Evolutionary conservation across 2,113 vertebrate species (phyloP).

Genomic region (Megaleporinus macrocephalus): DNA sequence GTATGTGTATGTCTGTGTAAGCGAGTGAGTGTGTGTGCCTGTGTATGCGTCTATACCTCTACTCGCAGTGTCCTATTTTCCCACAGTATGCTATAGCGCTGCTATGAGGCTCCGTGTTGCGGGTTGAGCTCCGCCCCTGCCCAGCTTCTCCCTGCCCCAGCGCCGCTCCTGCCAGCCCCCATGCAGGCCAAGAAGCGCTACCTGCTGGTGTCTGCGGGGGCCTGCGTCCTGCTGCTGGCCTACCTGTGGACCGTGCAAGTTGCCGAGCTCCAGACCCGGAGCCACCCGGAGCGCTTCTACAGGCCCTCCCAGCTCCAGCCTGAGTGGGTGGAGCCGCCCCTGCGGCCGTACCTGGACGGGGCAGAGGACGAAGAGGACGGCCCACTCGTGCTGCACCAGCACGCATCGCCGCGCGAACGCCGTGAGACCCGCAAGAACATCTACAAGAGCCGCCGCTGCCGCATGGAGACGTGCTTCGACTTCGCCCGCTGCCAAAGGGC

Average conservation of each 20-base stretch:
- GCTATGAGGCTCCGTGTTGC: constrained; percentile 53
- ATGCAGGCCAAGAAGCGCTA: constrained; percentile 88
- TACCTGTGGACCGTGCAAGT: constrained; percentile 82
- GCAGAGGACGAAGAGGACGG: constrained; percentile 80
- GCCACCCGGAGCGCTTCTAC: constrained; percentile 60
- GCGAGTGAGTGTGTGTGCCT: background rate
- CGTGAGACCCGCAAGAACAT: constrained; percentile 78
- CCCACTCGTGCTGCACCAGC: constrained; percentile 75
- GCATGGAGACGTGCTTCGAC: constrained; percentile 85
- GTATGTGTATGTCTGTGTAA: background rate
- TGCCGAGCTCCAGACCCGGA: constrained; percentile 72
- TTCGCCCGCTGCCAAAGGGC: constrained; percentile 75
- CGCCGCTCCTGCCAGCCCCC: constrained; percentile 74
- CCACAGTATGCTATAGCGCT: constrained; percentile 42
- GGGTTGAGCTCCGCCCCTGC: constrained; percentile 51
- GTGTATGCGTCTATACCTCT: constrained; percentile 23
- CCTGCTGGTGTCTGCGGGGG: constrained; percentile 83
- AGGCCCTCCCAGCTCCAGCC: constrained; percentile 64
- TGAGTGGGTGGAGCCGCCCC: constrained; percentile 54
- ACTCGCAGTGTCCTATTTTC: constrained; percentile 25
- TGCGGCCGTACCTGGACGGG: constrained; percentile 76
- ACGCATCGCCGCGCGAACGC: constrained; percentile 75
- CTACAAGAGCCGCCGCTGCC: constrained; percentile 79
- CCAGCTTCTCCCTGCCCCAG: constrained; percentile 52
- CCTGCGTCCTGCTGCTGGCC: constrained; percentile 80